phyloP scores from a whole-genome alignment of 2,113 vertebrate genomes.

The Solenodon paradoxus region DNA sequence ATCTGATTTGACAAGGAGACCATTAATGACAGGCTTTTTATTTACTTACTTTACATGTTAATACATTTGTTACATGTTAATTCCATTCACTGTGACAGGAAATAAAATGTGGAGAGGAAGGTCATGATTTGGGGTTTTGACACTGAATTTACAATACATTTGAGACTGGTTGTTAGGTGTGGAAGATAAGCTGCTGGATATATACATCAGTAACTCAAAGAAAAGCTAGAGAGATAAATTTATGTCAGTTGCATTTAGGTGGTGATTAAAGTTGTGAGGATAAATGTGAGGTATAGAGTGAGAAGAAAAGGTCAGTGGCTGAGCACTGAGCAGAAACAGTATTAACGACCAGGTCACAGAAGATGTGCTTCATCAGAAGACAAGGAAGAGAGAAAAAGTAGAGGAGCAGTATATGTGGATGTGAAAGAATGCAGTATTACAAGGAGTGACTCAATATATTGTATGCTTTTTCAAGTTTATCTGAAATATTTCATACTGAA shows the following conservation, averaged over 20 bases:
- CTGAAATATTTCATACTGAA: neutral
- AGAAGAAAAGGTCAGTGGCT: neutral
- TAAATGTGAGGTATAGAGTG: neutral
- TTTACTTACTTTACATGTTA: neutral
- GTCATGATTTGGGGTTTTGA: neutral
- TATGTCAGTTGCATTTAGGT: neutral
- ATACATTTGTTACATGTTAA: neutral
- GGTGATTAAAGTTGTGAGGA: neutral
- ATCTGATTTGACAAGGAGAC: neutral
- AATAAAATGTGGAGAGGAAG: neutral
- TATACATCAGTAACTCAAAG: neutral
- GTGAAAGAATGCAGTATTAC: neutral
- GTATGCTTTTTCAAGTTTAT: neutral
- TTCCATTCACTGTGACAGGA: neutral
- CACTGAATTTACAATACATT: neutral
- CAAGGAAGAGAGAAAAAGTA: neutral
- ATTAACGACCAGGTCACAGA: neutral
- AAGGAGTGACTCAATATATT: neutral
- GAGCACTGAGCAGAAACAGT: neutral
- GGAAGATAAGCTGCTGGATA: neutral
- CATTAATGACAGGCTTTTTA: neutral
- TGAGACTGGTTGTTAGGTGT: neutral
- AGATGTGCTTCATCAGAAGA: neutral
- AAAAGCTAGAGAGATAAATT: neutral
- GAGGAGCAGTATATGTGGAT: neutral